Base-by-base conservation (phyloP, 1,140 invertebrate species). In the Drosophila nikananu region DNA sequence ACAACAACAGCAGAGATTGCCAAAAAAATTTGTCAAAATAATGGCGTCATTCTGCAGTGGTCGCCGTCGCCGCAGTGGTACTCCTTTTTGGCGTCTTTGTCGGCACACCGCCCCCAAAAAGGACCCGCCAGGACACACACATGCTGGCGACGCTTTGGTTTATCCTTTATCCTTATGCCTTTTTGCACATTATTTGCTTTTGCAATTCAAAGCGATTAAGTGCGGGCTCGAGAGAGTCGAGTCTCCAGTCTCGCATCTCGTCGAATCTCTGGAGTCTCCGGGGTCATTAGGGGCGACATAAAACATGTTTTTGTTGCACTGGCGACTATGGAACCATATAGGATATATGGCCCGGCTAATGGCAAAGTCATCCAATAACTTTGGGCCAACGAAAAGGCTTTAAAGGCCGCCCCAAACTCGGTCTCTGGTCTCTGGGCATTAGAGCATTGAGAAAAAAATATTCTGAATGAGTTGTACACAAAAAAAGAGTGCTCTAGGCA, bases 1-100 rank as follows among this genome's bases (percentile, higher is more conserved):
- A 68, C 77, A 83, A 68, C 77, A 87, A 86, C 70, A 79, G 64
- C 72, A 65, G 54, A 52, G 80, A 79, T 81, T 92, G 90, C 90
- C 90, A 92, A 92, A 91, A 91, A 89, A 92, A 92, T 92, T 92
- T 91, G 90, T 92, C 86, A 92, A 92, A 90, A 87, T 87, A 92
- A 92, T 92, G 86, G 90, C 90, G 90, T 86, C 83, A 86, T 92
- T 90, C 81, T 83, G 82, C 86, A 90, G 82, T 89, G 81, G 86
- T 77, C 84, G 81, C 64, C 84, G 86, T 77, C 84, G 81, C 64
- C 84, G 72, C 64, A 71, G 68, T 49, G 48, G 48, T 27, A 27
- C 48, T 49, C 48, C 48, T 49, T n/a, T 49, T 30, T 27, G 23
- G 48, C 48, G 48, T 49, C 48, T 49, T 49, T 49, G 48, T 49